A percentile compares a stretch with the other conserved stretches of the same genome.
phyloP scores from a whole-genome alignment of 2,113 vertebrate species.

The Anser brachyrhynchus region DNA sequence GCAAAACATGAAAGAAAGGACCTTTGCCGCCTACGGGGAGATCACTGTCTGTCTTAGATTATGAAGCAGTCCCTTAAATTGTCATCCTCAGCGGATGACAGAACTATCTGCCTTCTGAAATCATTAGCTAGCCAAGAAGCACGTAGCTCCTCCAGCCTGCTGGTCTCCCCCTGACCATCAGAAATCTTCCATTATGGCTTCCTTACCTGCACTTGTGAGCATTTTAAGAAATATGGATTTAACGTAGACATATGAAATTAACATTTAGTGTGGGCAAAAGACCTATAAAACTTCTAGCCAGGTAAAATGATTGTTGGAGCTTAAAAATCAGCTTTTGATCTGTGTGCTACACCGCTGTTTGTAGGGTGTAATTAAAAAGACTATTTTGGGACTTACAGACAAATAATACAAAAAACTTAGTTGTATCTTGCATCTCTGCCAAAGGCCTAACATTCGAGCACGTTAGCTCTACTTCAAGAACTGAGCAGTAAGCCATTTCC shows the following conservation, averaged over 20 bases:
- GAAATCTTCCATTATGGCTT: not conserved
- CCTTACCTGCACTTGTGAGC: not conserved
- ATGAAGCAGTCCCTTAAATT: not conserved
- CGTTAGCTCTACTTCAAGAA: not conserved
- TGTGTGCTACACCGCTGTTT: not conserved
- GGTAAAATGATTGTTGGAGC: not conserved
- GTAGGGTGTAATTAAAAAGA: not conserved
- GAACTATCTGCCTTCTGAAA: not conserved
- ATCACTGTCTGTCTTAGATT: not conserved
- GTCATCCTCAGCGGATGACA: not conserved
- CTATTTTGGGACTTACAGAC: not conserved
- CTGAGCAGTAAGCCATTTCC: not conserved
- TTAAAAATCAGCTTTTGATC: not conserved
- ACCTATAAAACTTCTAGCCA: not conserved
- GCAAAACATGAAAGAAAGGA: not conserved
- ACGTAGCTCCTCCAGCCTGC: not conserved
- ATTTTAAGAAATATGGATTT: not conserved
- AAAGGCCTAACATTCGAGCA: not conserved
- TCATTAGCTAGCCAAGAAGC: not conserved
- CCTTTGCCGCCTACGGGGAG: not conserved
- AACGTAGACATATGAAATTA: not conserved
- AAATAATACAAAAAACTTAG: not conserved
- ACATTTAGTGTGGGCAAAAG: not conserved
- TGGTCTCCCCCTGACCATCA: not conserved
- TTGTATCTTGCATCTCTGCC: not conserved